Base-by-base conservation (phyloP, 2,797 vertebrate genomes). In the Eulemur rubriventer region DNA sequence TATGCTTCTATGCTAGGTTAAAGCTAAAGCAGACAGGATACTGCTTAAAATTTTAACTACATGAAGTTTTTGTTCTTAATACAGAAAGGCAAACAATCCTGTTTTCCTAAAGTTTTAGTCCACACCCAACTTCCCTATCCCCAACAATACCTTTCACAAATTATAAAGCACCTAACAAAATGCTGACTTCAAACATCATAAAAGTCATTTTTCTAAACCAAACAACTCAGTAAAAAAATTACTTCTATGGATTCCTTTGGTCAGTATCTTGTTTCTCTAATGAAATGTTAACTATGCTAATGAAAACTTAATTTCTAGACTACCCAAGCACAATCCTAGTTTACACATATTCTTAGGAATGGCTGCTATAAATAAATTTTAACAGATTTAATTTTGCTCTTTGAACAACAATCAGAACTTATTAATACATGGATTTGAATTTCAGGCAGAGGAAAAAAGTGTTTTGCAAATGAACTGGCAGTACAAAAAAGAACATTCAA, bases 101-200 rank as follows among this genome's bases (percentile, higher is more conserved):
- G n/a, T 94, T 97, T 96, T 94, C 95, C 78, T 94, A 89, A 18
- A 82, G 55, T 92, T 97, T 94, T 86, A 84, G n/a, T 96, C 91
- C 93, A 97, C 86, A 96, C 59, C 80, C 86, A 95, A 80, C 86
- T 96, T 96, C 73, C 88, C 94, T 75, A 90, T 87, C 9, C 69
- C 79, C 72, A 93, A 81, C 72, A 97, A 96, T 86, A 96, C n/a
- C 52, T 89, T 85, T 96, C 69, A 93, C 35, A 94, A 92, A 96
- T 94, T 89, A 91, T 61, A 95, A 86, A 46, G n/a, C 70, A 83
- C n/a, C 81, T 91, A 94, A 91, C 41, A 97, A 97, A 96, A 96
- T 57, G 76, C 48, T 94, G 84, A 97, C 78, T 95, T 75, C 70
- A 85, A 24, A 87, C 59, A 93, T 79, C 67, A 91, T 43, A 50